These are phyloP conservation scores for Phalacrocorax pelagicus DNA, from an alignment of 2,113 vertebrate genomes.

Conservation along the genomic window DNA sequence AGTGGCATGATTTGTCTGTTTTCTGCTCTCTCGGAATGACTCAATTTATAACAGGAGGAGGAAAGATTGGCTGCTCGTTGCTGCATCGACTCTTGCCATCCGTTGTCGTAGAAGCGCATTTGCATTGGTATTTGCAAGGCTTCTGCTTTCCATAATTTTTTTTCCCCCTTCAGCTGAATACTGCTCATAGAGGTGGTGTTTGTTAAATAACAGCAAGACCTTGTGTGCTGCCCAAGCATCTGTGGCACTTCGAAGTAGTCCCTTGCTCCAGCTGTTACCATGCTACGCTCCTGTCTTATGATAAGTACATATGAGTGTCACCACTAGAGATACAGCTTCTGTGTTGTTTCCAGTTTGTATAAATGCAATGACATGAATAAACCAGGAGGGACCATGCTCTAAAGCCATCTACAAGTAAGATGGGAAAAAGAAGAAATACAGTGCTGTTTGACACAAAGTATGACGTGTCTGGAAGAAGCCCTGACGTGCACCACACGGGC, in stretches of 20 bases:
- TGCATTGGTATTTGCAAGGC: background rate
- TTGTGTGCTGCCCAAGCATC: background rate
- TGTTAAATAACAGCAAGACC: background rate
- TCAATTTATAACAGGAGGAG: background rate
- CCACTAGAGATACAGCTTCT: background rate
- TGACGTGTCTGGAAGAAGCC: background rate
- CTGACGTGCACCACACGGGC: accelerated
- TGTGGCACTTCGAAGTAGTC: background rate
- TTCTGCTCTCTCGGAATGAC: background rate
- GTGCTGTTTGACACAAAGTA: background rate
- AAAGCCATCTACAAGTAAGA: background rate
- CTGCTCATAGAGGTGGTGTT: background rate
- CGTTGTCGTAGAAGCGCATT: background rate
- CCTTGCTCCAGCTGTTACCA: background rate
- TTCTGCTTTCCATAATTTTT: background rate
- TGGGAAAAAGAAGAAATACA: accelerated
- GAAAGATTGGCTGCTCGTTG: background rate
- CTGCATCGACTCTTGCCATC: background rate
- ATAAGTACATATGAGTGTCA: background rate
- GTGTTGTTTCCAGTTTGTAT: background rate
- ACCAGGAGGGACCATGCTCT: background rate
- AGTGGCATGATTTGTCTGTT: background rate
- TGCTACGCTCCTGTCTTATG: background rate
- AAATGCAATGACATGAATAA: background rate
- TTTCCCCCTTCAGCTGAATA: background rate